Evolutionary conservation across 2,113 vertebrate species (phyloP).

Genomic region (Rhinopomastus cyanomelas): DNA sequence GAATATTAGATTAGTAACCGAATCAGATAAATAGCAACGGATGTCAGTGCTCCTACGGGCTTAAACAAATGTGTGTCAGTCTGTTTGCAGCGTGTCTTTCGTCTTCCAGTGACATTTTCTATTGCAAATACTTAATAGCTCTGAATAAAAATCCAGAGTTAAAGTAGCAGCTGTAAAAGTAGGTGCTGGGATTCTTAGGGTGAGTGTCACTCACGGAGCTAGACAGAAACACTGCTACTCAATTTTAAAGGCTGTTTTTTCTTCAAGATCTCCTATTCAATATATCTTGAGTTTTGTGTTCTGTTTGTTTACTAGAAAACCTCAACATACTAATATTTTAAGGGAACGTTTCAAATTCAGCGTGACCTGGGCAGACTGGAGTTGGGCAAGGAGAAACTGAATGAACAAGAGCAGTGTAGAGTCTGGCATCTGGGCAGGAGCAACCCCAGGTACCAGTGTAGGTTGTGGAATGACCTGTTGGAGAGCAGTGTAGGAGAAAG

Average conservation of each 20-base stretch:
- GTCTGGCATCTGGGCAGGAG: no score
- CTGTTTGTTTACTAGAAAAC: not conserved
- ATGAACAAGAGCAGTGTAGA: no score
- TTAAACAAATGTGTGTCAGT: constrained; percentile 12
- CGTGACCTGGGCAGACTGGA: no score
- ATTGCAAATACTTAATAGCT: not conserved
- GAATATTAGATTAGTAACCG: not conserved
- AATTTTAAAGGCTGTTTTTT: not conserved
- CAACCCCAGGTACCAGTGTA: no score
- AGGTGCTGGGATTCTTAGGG: not conserved
- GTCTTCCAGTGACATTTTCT: constrained; percentile 10
- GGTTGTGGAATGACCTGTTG: no score
- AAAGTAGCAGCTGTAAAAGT: not conserved
- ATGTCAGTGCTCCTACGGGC: not conserved
- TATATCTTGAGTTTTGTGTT: not conserved
- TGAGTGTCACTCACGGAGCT: not conserved
- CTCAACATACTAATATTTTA: not conserved
- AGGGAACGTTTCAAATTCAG: not conserved
- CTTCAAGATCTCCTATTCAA: constrained; percentile 15
- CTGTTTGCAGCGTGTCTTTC: not conserved
- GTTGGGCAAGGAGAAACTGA: no score
- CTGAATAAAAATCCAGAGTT: constrained; percentile 13
- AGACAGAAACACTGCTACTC: not conserved
- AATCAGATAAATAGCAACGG: not conserved
- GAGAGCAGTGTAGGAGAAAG: no score